These are phyloP conservation scores for Cheilosia pagana DNA, from an alignment of 2,888 invertebrate species.

Conservation along the genomic window DNA sequence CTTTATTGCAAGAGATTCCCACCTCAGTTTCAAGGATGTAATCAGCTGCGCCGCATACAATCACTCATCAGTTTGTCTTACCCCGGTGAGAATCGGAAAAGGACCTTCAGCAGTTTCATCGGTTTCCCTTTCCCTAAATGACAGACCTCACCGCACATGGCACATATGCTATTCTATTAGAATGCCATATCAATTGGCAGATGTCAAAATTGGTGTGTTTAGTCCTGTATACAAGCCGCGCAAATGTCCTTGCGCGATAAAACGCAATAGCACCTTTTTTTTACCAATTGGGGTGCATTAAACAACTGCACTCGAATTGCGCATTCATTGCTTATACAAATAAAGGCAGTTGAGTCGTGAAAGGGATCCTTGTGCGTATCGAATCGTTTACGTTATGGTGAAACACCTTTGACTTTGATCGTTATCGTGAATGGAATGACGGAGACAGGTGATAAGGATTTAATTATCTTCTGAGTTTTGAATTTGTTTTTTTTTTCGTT, in stretches of 20 bases:
- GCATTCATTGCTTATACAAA: conserved; percentile 28
- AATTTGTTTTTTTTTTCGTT: too few relatives aligned
- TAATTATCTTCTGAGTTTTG: conserved; percentile 8
- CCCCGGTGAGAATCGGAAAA: conserved; percentile 4
- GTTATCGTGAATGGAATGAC: conserved; percentile 26
- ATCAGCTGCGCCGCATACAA: conserved; percentile 55
- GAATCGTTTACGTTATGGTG: conserved; percentile 32
- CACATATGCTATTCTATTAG: conserved; percentile 62
- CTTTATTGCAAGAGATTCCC: conserved; percentile 19
- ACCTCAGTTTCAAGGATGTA: conserved; percentile 11
- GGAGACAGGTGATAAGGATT: conserved; percentile 56
- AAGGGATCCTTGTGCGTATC: conserved; percentile 22
- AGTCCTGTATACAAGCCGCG: conserved; percentile 45
- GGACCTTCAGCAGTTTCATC: conserved; percentile 31
- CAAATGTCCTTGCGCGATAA: conserved; percentile 56
- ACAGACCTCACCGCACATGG: conserved; percentile 54
- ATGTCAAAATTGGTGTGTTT: conserved; percentile 59
- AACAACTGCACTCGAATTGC: conserved; percentile 49
- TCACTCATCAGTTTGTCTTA: not conserved
- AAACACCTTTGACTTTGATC: conserved; percentile 56
- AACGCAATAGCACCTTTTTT: conserved; percentile 41
- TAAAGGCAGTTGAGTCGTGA: not conserved
- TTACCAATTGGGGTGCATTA: conserved; percentile 16
- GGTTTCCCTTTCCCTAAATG: conserved; percentile 42
- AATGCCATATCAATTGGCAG: conserved; percentile 63